These are phyloP conservation scores for Caenorhabditis zanzibari DNA, from an alignment of 2,888 invertebrate genomes.

Conservation along the genomic window DNA sequence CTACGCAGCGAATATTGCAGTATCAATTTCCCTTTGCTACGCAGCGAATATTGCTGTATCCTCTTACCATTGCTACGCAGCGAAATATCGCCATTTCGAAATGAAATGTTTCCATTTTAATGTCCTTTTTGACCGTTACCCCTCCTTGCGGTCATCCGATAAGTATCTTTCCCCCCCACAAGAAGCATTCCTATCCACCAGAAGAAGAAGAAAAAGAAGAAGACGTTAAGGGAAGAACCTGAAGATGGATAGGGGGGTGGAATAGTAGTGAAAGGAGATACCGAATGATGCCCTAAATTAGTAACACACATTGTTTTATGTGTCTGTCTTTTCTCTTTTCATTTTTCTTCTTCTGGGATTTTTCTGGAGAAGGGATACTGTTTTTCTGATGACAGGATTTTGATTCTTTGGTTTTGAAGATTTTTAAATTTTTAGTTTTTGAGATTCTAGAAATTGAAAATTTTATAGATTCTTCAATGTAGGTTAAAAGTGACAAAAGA, in stretches of 20 bases:
- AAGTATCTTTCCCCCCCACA: not conserved
- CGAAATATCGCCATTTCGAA: too few species aligned
- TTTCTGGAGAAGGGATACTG: conserved; percentile 1
- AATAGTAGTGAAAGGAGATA: conserved; percentile 9
- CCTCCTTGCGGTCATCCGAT: conserved; percentile 20
- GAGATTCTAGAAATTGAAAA: too few species aligned
- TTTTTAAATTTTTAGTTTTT: too few species aligned
- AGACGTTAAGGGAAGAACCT: conserved; percentile 4
- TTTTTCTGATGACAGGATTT: too few species aligned
- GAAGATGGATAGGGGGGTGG: conserved; percentile 38
- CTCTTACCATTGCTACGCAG: too few species aligned
- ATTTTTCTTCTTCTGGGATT: not conserved
- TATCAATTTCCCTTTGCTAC: too few species aligned
- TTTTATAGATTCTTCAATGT: too few species aligned
- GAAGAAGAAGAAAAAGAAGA: not conserved
- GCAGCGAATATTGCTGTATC: too few species aligned
- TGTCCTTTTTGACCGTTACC: too few species aligned
- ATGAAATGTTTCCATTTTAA: too few species aligned
- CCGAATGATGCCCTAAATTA: conserved; percentile 58
- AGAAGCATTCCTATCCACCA: not conserved
- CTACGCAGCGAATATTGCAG: too few species aligned
- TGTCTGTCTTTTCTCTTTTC: conserved; percentile 2
- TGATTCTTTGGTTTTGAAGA: not conserved
- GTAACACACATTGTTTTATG: conserved; percentile 57
- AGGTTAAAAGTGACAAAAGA: too few species aligned